Conservation (phyloP, 2,797 vertebrate genomes). For the Cichlasoma orientale region DNA sequence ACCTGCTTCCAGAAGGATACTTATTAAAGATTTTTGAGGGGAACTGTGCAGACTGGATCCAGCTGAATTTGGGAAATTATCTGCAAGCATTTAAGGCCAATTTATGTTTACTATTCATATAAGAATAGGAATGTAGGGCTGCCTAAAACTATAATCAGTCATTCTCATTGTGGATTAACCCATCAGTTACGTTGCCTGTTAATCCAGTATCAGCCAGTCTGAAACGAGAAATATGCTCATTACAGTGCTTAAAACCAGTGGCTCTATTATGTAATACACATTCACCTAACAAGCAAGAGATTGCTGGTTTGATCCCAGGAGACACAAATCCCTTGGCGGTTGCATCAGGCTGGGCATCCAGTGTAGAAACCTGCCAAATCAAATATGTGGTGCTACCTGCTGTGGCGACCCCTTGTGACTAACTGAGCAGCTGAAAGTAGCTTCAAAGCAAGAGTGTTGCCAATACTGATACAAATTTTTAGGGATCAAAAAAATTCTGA, state of each 20-base stretch:
- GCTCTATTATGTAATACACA: neutral
- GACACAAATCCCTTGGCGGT: neutral
- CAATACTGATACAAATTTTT: no score
- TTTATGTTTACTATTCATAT: neutral
- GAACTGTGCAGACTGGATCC: neutral
- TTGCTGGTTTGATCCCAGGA: neutral
- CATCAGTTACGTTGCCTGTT: neutral
- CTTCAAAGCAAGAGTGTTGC: no score
- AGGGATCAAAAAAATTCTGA: no score
- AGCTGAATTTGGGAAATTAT: neutral
- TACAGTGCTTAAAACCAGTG: neutral
- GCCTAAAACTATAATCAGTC: neutral
- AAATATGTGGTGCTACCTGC: neutral
- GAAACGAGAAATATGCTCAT: neutral
- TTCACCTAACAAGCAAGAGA: neutral
- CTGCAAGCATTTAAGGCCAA: neutral
- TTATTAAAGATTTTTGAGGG: constrained; percentile 9
- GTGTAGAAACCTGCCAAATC: neutral
- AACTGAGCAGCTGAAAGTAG: no score
- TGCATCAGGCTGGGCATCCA: neutral
- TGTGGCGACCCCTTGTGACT: neutral
- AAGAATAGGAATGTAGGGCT: neutral
- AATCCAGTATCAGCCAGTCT: neutral
- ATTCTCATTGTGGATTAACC: neutral
- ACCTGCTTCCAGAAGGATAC: constrained; percentile 41